Conservation (phyloP, 2,797 vertebrate genomes). For the Myotis myotis region DNA sequence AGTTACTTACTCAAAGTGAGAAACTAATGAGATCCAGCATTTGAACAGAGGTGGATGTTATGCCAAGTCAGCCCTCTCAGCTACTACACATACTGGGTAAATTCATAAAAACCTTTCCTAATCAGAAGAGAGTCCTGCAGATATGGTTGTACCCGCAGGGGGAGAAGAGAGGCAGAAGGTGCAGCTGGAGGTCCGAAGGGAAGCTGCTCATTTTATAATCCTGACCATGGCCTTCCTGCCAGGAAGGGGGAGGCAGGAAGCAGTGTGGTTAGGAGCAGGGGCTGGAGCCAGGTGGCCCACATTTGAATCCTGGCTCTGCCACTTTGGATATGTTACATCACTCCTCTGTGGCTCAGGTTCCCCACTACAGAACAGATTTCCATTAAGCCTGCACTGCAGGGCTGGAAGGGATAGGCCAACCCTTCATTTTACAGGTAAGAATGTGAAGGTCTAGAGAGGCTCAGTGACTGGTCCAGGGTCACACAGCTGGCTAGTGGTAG, state of each 20-base stretch:
- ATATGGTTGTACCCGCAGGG: not conserved
- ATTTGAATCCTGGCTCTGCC: not conserved
- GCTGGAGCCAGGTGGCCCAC: not conserved
- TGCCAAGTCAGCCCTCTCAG: not conserved
- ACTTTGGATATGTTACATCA: not conserved
- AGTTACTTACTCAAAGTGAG: conserved; percentile 6
- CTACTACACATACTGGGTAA: not conserved
- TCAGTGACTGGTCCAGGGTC: not conserved
- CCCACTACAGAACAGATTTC: not conserved
- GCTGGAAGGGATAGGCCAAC: not conserved
- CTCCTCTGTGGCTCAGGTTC: not conserved
- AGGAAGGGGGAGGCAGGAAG: not conserved
- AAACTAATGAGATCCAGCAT: not conserved
- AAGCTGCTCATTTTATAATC: not conserved
- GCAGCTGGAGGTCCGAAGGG: not conserved
- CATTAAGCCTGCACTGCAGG: too few species aligned
- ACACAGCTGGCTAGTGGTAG: not conserved
- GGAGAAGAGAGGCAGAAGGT: not conserved
- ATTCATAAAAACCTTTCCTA: not conserved
- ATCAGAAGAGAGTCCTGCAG: not conserved
- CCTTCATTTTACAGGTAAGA: not conserved
- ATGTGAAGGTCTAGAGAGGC: not conserved
- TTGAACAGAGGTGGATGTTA: not conserved
- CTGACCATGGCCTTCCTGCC: too few species aligned
- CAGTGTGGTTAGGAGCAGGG: not conserved